These are phyloP conservation scores for Nipponacmea schrenckii DNA, from an alignment of 2,888 invertebrate genomes.

Conservation along the genomic window DNA sequence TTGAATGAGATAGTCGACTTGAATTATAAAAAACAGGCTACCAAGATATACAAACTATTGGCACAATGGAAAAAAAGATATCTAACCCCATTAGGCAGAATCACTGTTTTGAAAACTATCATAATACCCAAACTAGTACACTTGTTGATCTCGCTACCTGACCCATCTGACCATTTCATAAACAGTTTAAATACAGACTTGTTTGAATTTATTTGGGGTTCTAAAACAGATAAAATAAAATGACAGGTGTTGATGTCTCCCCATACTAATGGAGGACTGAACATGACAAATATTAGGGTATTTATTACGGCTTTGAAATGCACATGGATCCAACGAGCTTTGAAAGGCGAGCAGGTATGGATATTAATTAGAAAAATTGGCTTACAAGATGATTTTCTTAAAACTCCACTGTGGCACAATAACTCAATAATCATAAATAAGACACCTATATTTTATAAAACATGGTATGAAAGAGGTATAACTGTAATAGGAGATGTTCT, in stretches of 20 bases:
- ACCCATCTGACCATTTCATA: not conserved
- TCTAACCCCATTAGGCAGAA: not conserved
- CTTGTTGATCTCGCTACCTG: not conserved
- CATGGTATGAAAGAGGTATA: not conserved
- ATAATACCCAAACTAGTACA: not conserved
- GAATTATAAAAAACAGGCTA: not conserved
- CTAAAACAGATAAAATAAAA: not conserved
- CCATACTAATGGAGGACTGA: too few relatives aligned
- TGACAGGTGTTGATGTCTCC: too few relatives aligned
- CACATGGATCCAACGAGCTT: too few relatives aligned
- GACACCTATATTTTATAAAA: not conserved
- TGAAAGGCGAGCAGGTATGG: too few relatives aligned
- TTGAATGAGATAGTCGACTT: not conserved
- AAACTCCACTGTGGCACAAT: not conserved
- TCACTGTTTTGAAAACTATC: not conserved
- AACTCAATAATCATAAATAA: not conserved
- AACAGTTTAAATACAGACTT: not conserved
- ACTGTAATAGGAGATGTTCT: not conserved
- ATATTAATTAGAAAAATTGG: not conserved
- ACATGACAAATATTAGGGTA: too few relatives aligned
- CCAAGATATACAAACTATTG: not conserved
- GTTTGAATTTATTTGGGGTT: too few relatives aligned
- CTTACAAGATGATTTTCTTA: not conserved
- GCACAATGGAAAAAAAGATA: not conserved
- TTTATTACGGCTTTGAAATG: too few relatives aligned